These are phyloP conservation scores for Lacerta viridis DNA, from an alignment of 2,797 vertebrate genomes.

Conservation along the genomic window DNA sequence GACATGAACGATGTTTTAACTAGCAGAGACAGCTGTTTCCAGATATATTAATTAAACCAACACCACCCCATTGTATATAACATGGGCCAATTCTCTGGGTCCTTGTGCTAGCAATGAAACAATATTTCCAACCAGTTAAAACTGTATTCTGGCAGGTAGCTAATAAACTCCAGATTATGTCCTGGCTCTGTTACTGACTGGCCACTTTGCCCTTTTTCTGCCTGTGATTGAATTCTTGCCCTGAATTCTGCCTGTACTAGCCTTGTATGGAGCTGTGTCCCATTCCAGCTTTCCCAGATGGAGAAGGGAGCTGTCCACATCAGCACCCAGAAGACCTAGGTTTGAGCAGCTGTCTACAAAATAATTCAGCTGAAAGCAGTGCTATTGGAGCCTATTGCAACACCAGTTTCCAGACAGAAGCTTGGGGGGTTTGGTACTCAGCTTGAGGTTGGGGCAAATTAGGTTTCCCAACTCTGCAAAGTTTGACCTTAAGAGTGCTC, in stretches of 20 bases:
- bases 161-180: background rate
- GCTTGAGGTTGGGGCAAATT: background rate
- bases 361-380: background rate
- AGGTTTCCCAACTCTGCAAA: background rate
- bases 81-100: background rate
- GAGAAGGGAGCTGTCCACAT: background rate
- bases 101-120: background rate
- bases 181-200: background rate
- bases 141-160: background rate
- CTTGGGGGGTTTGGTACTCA: background rate
- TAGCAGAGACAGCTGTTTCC: conserved; percentile 20
- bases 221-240: too few species aligned
- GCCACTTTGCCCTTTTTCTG: background rate
- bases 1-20: conserved; percentile 36
- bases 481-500: too few species aligned
- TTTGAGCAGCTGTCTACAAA: background rate
- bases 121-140: background rate
- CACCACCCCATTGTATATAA: background rate
- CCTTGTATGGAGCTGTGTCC: background rate
- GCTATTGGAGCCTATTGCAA: background rate
- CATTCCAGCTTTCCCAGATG: background rate
- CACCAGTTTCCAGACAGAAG: background rate
- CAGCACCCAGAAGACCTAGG: too few species aligned
- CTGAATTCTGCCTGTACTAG: background rate
- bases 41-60: background rate